A percentile compares a stretch with the other conserved stretches of the same genome.
Conservation (phyloP, 1,140 invertebrate species). For the Catajapyx aquilonaris region DNA sequence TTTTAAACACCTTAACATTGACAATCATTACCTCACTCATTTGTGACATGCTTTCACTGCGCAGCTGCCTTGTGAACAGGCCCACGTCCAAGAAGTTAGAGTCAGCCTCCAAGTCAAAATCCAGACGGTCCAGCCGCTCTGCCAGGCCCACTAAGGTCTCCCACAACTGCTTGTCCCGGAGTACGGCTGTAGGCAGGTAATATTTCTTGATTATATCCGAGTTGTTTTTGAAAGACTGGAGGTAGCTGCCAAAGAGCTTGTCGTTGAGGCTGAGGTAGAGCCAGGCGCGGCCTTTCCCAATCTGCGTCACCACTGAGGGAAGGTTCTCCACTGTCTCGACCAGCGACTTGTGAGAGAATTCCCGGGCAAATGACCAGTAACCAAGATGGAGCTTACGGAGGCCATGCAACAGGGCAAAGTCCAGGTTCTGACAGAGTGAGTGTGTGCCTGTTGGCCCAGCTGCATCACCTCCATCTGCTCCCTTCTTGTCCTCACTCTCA, state of each 20-base stretch:
- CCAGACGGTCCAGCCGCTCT: slow-evolving; percentile 25
- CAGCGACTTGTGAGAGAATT: slow-evolving; percentile 29
- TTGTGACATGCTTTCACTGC: neutral
- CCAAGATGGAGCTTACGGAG: slow-evolving; percentile 24
- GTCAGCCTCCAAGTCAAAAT: slow-evolving; percentile 23
- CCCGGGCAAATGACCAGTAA: slow-evolving; percentile 31
- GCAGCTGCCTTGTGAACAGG: neutral
- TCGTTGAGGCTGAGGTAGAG: slow-evolving; percentile 26
- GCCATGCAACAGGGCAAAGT: slow-evolving; percentile 23
- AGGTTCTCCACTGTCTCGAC: slow-evolving; percentile 24
- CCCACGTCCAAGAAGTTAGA: neutral
- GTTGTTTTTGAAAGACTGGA: slow-evolving; percentile 23
- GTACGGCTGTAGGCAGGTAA: slow-evolving; percentile 23
- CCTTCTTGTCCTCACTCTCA: too few species aligned
- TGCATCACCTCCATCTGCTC: too few species aligned
- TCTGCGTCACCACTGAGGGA: slow-evolving; percentile 23
- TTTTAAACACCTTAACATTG: too few species aligned
- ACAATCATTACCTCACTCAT: neutral
- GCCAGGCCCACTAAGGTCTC: slow-evolving; percentile 27
- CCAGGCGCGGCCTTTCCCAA: slow-evolving; percentile 28
- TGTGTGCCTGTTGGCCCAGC: too few species aligned
- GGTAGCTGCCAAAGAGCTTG: slow-evolving; percentile 25
- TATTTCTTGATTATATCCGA: slow-evolving; percentile 21
- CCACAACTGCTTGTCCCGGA: slow-evolving; percentile 23
- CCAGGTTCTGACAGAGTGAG: slow-evolving; percentile 22